Evolutionary conservation across 2,113 vertebrate species (phyloP), one percentile per base, ranked within the genome.

Genomic region (Tragelaphus strepsiceros): DNA sequence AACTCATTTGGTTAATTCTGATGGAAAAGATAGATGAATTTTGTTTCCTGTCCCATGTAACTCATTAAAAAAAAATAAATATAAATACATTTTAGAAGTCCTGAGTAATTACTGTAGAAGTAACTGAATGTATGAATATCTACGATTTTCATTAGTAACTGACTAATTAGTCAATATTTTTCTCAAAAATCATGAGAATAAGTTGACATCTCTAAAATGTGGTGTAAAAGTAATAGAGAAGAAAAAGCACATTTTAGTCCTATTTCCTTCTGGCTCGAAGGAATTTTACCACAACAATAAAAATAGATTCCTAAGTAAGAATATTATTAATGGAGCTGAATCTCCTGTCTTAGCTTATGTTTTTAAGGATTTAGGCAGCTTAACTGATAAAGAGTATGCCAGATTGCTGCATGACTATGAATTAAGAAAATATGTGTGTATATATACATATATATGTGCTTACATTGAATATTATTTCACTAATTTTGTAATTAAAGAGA

Each of bases 401-500:
- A 56, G 30, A 85, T 35, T 81, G 22, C 54, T 85, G 46, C 49
- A 53, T 56, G 49, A 14, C 11, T 56, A 3, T 93, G 85, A 86
- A 86, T 83, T 67, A 93, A 86, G 64, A 78, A 93, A 39, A 22
- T 26, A 26, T 56, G 32, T 26, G 13, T 56, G 13, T 56, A 35
- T 82, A 14, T n/a, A 54, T 53, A 81, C 30, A 81, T 32, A 24
- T 54, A 83, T 56, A 35, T 14, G 35, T 43, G 71, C 11, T 15
- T 56, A 56, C 13, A 56, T 39, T 24, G 22, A n/a, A 7, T 8
- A 39, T 59, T 51, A 77, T 15, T 56, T 71, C 62, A 17, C 43
- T 91, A 24, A 19, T 91, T 96, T 46, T 95, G 2, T 82, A 97
- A 81, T 95, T 80, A 96, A 85, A 92, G 24, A 83, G 85, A 59